phyloP scores from a whole-genome alignment of 2,888 invertebrate genomes.

The Carabus problematicus region DNA sequence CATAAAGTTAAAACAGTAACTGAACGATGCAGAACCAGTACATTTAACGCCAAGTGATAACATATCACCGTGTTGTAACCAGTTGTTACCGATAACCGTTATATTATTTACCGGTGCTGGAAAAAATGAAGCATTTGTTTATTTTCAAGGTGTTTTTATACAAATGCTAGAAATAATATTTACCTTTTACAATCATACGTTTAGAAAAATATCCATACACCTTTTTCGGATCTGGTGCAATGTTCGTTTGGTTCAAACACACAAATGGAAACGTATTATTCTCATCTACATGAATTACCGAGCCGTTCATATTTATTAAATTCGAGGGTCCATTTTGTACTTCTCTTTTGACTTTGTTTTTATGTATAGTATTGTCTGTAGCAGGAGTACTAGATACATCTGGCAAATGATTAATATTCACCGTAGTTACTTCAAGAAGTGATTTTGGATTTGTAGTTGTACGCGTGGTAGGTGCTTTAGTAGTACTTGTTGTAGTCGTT shows the following conservation, averaged over 20 bases:
- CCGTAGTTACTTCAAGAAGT: conserved; percentile 40
- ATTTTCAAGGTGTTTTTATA: conserved; percentile 11
- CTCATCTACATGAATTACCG: conserved; percentile 51
- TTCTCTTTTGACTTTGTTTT: conserved; percentile 45
- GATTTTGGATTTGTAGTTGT: conserved; percentile 29
- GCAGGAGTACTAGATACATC: conserved; percentile 42
- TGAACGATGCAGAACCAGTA: conserved; percentile 75
- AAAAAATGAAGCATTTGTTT: conserved; percentile 48
- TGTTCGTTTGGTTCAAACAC: conserved; percentile 67
- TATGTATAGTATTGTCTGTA: conserved; percentile 11
- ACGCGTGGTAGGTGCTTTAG: conserved; percentile 46
- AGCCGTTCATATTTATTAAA: conserved; percentile 53
- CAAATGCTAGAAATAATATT: conserved; percentile 46
- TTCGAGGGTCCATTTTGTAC: conserved; percentile 38
- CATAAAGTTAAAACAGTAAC: conserved; percentile 72
- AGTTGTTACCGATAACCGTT: conserved; percentile 76
- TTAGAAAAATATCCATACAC: conserved; percentile 77
- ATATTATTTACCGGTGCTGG: conserved; percentile 76
- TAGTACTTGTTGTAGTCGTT: conserved; percentile 47
- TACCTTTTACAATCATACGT: conserved; percentile 73
- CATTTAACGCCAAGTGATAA: conserved; percentile 75
- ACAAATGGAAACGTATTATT: conserved; percentile 58
- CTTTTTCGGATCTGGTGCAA: conserved; percentile 70
- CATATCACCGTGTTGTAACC: conserved; percentile 84
- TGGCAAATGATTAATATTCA: conserved; percentile 36